phyloP scores from a whole-genome alignment of 2,797 vertebrate genomes.

The Megalops cyprinoides region DNA sequence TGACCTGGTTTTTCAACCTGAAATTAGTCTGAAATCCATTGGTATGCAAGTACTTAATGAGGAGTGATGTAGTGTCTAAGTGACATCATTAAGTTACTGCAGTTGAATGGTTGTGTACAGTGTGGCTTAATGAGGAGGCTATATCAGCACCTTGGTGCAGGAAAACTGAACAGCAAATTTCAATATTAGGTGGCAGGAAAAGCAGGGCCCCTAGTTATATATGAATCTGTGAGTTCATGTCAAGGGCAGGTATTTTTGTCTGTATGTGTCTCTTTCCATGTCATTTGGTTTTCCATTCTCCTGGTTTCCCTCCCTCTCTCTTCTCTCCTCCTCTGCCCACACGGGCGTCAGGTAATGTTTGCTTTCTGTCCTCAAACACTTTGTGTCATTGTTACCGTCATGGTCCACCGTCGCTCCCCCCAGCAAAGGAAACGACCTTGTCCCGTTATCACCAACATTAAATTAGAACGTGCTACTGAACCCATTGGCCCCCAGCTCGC shows the following conservation, averaged over 20 bases:
- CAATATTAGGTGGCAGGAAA: too few species aligned
- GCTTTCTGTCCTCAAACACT: not conserved
- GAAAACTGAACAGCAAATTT: too few species aligned
- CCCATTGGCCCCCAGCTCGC: not conserved
- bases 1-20: too few species aligned
- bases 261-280: not conserved
- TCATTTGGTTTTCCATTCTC: not conserved
- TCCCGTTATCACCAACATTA: slow-evolving; percentile 1
- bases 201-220: too few species aligned
- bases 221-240: not conserved
- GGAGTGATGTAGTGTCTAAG: too few species aligned
- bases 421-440: slow-evolving; percentile 2
- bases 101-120: too few species aligned
- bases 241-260: not conserved
- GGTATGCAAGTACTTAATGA: too few species aligned
- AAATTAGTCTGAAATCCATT: too few species aligned
- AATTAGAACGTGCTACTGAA: slow-evolving; percentile 22
- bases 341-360: not conserved
- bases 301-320: not conserved
- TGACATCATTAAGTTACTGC: too few species aligned
- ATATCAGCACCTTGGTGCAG: too few species aligned
- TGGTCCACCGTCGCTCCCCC: not conserved
- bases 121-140: too few species aligned
- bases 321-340: not conserved
- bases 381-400: not conserved